phyloP scores from a whole-genome alignment of 2,113 vertebrate species.

The Atrichornis clamosus region DNA sequence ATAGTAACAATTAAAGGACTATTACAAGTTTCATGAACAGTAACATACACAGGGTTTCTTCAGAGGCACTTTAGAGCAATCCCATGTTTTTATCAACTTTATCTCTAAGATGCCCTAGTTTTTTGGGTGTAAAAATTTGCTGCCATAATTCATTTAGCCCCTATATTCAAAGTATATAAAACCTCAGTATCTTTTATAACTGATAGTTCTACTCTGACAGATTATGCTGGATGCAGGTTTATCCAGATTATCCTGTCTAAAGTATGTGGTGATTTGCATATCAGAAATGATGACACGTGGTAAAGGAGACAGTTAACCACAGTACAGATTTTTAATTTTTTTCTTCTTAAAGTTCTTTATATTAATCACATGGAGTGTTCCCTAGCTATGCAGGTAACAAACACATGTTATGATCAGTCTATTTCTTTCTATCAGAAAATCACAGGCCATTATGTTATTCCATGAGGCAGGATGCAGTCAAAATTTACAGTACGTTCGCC shows the following conservation, averaged over 20 bases:
- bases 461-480: neutral
- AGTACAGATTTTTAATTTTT: neutral
- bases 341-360: neutral
- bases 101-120: neutral
- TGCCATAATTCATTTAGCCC: neutral
- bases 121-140: neutral
- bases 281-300: neutral
- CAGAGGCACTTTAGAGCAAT: neutral
- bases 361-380: neutral
- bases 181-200: neutral
- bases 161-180: neutral
- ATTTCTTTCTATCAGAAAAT: neutral
- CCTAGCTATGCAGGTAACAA: neutral
- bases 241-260: neutral
- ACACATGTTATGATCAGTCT: neutral
- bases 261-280: neutral
- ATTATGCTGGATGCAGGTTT: neutral
- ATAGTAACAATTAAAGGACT: neutral
- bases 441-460: neutral
- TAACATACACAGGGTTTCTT: neutral
- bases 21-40: neutral
- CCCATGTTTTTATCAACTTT: neutral
- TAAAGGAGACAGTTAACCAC: neutral
- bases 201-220: neutral
- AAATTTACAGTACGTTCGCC: neutral